Base-by-base conservation (phyloP, 1,140 invertebrate genomes). In the Polypedilum vanderplanki region DNA sequence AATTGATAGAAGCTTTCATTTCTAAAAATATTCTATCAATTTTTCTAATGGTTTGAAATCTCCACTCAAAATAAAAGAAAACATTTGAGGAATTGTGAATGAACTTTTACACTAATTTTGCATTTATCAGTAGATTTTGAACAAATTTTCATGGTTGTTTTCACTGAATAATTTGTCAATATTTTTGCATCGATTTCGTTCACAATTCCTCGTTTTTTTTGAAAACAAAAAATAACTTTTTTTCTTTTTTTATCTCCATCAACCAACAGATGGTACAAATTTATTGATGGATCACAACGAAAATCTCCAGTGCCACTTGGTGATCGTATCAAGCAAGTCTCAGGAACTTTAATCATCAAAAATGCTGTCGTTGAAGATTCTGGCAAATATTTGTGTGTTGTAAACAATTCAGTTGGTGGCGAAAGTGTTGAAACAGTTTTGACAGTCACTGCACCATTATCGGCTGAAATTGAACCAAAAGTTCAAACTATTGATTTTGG, bases 401-500 rank as follows among this genome's bases (percentile, higher is more conserved):
- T 97, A 0, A 95, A 95, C 80, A 98, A 98, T 80, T 94, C 92
- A 0, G 93, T 97, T 40, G 95, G 95, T 40, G 93, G 93, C 33
- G 94, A 96, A 82, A 95, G 92, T 78, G 93, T 96, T 0, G 93
- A 95, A 82, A 97, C 95, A 18, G 92, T 96, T 10, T 83, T 98
- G 1, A 96, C 93, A 33, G 95, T 98, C 0, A 97, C 94, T 17
- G 95, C 94, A 73, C 93, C 95, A 0, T 81, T 98, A 8, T 90
- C 90, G 77, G 91, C 93, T 1, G 88, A 90, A 76, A 93, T 98
- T 76, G 93, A 96, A 80, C 96, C 96, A 0, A 88, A 90, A 67
- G 91, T 91, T 0, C 95, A 98, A 83, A 95, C 93, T 57, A 90
- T 97, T 64, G 95, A 98, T 82, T 97, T 96, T 79, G 94, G 94